phyloP scores from a whole-genome alignment of 2,888 invertebrate species.

The Lasioglossum leucozonium region DNA sequence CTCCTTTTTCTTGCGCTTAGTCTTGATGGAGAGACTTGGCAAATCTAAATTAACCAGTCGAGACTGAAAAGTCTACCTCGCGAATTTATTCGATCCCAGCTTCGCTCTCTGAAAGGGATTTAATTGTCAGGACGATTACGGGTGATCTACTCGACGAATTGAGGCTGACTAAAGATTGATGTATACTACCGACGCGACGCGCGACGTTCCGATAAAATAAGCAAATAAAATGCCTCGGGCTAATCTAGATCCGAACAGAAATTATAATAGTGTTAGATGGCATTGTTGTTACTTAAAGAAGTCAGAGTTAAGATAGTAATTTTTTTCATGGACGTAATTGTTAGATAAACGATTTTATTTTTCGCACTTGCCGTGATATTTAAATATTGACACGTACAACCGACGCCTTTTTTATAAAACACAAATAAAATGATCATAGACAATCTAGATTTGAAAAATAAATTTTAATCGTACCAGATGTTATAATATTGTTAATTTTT shows the following conservation, averaged over 20 bases:
- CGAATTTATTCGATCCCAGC: conserved; percentile 23
- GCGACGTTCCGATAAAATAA: neutral
- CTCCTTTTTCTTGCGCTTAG: conserved; percentile 17
- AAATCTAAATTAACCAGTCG: conserved; percentile 57
- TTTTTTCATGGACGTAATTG: too few relatives aligned
- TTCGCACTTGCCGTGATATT: too few relatives aligned
- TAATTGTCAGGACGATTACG: neutral
- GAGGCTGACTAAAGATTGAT: neutral
- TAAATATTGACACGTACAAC: too few relatives aligned
- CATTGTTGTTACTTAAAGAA: neutral
- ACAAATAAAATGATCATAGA: too few relatives aligned
- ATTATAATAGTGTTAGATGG: neutral
- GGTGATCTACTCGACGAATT: neutral
- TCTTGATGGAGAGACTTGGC: conserved; percentile 43
- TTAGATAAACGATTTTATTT: too few relatives aligned
- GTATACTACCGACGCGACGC: neutral
- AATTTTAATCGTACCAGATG: too few relatives aligned
- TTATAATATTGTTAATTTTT: too few relatives aligned
- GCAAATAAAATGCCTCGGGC: neutral
- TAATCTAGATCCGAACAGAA: neutral
- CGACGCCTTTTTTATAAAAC: too few relatives aligned
- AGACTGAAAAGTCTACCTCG: neutral
- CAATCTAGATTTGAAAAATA: too few relatives aligned
- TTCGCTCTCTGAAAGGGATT: neutral
- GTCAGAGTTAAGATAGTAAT: too few relatives aligned